Base-by-base conservation (phyloP, 2,113 vertebrate species). In the Pholis gunnellus region DNA sequence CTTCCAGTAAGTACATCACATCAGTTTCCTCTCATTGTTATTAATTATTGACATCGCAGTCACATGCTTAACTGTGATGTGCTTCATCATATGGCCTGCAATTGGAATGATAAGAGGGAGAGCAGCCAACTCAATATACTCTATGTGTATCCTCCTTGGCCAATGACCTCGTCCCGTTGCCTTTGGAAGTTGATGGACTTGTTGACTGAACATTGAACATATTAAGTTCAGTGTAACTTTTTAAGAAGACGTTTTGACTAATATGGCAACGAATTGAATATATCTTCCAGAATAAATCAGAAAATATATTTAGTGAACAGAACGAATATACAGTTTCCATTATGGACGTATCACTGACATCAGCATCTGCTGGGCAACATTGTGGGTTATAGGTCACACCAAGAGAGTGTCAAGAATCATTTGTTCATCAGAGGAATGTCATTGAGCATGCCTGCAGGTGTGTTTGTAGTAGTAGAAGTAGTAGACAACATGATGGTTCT, bases 41-140 rank as follows among this genome's bases (percentile, higher is more conserved):
- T 88, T 78, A 90, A 83, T 90, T 77, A 86, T 79, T 75, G 71
- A 87, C 70, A 87, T 3, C 72, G 57, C 27, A 75, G 36, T 59
- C 27, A 59, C 38, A 73, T 36, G n/a, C 52, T 74, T 25, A 70
- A 60, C 81, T 72, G 63, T 79, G 71, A 78, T 40, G 77, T 61
- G 81, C 72, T 80, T 79, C 61, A 83, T 82, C 82, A 83, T 71
- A 68, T 66, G 68, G 67, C 78, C 69, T 77, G 67, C 57, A 81
- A 78, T 83, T 73, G 79, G 61, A 89, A 81, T 77, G 75, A 89
- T 65, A 65, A 61, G 50, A 74, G 74, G 63, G 79, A 72, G 63
- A 67, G 77, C 42, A 57, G 81, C 84, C 86, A 88, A 80, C 25
- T 82, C 56, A 82, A 79, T 86, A 74, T 56, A 79, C 57, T 85